Evolutionary conservation across 2,113 vertebrate species (phyloP), one percentile per base, ranked within the genome.

Genomic region (Trogon surrucura): DNA sequence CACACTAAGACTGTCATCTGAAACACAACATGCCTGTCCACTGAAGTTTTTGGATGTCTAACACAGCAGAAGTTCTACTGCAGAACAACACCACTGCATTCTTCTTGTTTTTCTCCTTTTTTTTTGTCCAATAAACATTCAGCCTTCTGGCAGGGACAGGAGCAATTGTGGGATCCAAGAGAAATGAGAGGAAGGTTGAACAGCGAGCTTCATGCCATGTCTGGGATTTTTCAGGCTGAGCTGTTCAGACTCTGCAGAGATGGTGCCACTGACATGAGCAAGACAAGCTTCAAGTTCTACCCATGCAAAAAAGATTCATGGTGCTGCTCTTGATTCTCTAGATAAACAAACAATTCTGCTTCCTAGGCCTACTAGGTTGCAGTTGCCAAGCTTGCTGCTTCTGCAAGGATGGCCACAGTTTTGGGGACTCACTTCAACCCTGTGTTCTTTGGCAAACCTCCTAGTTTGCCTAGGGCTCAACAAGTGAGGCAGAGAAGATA

Each of bases 181-280:
- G 71, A 90, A 80, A 44, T 1, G 4, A 69, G 17, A 9, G 13
- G 18, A 85, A 13, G 17, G 6, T 64, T 60, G 54, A 32, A 22
- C 5, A 67, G 19, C 0, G 0, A 50, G 32, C 12, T 34, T 14
- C 34, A 16, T 15, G 58, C 22, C 1, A 0, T 45, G 29, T 23
- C 41, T 86, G 27, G 16, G 11, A 58, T 73, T 80, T 34, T 66
- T 67, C 32, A 79, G 26, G 23, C 4, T 34, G 51, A 75, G 29
- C 34, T 30, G 23, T 75, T 73, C 11, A 4, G 65, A 67, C 9
- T 3, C 16, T 38, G 34, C 47, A 64, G 57, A 74, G 53, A 51
- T 38, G 38, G 45, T 38, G 44, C 29, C 57, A 36, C 20, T 38
- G 48, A 54, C 34, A 30, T 0, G 2, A 71, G 22, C 0, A 8